Base-by-base conservation (phyloP, 1,140 invertebrate species). In the Littorina saxatilis region DNA sequence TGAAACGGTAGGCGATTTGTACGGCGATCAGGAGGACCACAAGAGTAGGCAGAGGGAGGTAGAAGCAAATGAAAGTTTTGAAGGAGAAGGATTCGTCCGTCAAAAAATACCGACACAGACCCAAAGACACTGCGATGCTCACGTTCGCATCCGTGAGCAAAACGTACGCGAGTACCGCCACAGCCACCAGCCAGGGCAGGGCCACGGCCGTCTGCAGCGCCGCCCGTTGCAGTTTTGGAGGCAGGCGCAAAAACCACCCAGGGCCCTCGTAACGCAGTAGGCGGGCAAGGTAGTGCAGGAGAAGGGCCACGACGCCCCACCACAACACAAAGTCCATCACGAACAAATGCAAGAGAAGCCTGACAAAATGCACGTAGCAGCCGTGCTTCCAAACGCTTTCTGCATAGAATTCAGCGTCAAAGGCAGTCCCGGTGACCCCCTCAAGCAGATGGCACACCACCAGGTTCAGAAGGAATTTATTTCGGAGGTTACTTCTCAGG, bases 231-330 rank as follows among this genome's bases (percentile, higher is more conserved):
- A 73, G 40, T 43, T n/a, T 29, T 39, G 40, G 2, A 7, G 70
- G 70, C 20, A 73, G 40, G 23, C 70, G 70, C 23, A 73, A 20
- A 7, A 47, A 43, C 23, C 39, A 73, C 2, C 40, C 70, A 11
- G 70, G 70, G 20, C 70, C 83, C 88, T 61, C 88, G 88, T 82
- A 87, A 81, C 63, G 85, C 80, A 27, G 86, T 85, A 50, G 87
- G 87, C 88, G 84, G 79, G 43, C 92, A 73, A 91, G 92, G 79
- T 90, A 90, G 68, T 74, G 70, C 40, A 73, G 70, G 0, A 32
- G 4, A 1, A 73, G 17, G n/a, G 89, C 90, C 81, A 80, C 39
- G 37, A 80, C 4, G 3, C 79, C 79, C 68, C 68, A 72, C 43
- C 40, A 11, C 2, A 39, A 39, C 11, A 80, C 47, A 20, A 80